phyloP scores from a whole-genome alignment of 2,888 invertebrate genomes.

The Pristionchus mayeri region DNA sequence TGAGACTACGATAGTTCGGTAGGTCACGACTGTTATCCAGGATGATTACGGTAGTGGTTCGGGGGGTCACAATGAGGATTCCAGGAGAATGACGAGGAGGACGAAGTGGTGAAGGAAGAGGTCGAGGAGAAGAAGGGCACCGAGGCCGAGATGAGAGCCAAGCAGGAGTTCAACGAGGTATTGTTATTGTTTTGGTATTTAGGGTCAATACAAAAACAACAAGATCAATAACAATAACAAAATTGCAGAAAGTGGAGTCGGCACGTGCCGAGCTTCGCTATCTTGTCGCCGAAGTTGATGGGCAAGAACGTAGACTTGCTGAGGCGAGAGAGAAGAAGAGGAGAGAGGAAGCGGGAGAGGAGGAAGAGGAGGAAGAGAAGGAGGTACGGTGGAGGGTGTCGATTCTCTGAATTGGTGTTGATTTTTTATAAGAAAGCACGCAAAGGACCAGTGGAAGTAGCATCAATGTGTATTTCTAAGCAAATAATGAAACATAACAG shows the following conservation, averaged over 20 bases:
- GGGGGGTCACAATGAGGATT: no score
- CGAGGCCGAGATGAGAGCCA: not conserved
- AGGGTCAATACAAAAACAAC: no score
- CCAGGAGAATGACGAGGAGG: not conserved
- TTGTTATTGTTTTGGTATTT: no score
- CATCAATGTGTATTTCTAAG: no score
- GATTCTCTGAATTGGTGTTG: no score
- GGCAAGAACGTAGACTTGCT: not conserved
- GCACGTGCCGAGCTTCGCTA: not conserved
- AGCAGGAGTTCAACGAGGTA: not conserved
- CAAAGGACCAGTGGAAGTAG: no score
- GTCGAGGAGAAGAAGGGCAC: not conserved
- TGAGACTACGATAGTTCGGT: not conserved
- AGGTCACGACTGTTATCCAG: no score
- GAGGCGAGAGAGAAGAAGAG: slow-evolving; percentile 15
- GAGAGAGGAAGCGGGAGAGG: slow-evolving; percentile 3
- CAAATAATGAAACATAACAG: no score
- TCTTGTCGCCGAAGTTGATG: not conserved
- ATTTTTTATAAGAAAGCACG: no score
- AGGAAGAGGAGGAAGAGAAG: not conserved
- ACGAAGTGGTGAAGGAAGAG: not conserved
- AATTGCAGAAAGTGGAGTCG: not conserved
- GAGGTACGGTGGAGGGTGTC: no score
- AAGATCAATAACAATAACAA: not conserved
- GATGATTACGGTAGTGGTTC: not conserved